Conservation (phyloP, 2,797 vertebrate genomes). For the Pseudocheirus occidentalis region DNA sequence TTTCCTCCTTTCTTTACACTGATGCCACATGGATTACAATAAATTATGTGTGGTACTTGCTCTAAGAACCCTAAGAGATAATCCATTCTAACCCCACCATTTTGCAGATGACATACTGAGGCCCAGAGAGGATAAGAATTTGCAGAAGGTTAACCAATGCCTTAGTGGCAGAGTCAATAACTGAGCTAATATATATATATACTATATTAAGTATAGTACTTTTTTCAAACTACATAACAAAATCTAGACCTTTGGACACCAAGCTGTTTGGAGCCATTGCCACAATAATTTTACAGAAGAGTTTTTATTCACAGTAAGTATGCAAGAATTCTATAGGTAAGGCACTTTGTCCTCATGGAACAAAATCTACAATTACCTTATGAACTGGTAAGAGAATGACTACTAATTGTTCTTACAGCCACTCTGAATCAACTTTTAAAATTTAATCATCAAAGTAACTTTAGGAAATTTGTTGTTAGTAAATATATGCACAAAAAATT, state of each 20-base stretch:
- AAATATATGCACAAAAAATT: neutral
- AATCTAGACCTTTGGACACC: neutral
- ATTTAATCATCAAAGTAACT: neutral
- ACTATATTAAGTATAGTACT: neutral
- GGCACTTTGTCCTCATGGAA: neutral
- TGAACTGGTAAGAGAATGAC: neutral
- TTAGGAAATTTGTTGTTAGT: neutral
- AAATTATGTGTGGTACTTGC: neutral
- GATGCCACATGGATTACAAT: neutral
- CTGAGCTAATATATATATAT: too few relatives aligned
- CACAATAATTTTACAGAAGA: neutral
- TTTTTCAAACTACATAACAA: neutral
- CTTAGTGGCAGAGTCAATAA: neutral
- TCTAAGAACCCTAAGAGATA: neutral
- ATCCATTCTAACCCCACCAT: neutral
- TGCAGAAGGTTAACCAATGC: neutral
- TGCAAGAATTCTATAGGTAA: neutral
- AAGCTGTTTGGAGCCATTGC: neutral
- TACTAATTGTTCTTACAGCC: neutral
- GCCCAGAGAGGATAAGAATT: neutral
- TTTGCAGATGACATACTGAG: neutral
- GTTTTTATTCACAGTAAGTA: neutral
- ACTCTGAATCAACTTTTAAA: neutral
- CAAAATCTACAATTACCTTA: neutral
- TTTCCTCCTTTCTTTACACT: neutral